Percentiles rank a stretch among this genome's conserved stretches.
Evolutionary conservation across 2,888 invertebrate genomes (phyloP).

Genomic region (Andrena hattorfiana): DNA sequence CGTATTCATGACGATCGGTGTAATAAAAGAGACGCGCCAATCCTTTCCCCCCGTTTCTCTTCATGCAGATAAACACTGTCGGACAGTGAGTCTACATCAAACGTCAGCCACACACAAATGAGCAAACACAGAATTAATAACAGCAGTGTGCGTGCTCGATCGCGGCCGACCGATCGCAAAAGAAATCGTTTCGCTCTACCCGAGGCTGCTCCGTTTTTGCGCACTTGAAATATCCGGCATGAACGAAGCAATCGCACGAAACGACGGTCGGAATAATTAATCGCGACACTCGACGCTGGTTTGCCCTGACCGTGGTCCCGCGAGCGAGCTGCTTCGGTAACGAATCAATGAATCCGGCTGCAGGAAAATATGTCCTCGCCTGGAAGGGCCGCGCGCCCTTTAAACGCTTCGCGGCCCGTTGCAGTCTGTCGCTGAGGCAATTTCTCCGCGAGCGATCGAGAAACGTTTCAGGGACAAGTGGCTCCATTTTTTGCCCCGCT

Average conservation of each 20-base stretch:
- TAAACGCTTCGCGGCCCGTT: neutral
- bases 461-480: neutral
- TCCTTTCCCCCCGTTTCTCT: neutral
- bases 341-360: constrained; percentile 64
- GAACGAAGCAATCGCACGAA: constrained; percentile 48
- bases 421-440: neutral
- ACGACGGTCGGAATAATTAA: constrained; percentile 68
- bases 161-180: constrained; percentile 11
- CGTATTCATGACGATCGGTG: constrained; percentile 15
- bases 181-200: constrained; percentile 33
- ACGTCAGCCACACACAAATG: neutral
- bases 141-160: constrained; percentile 11
- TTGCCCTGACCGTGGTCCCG: constrained; percentile 41
- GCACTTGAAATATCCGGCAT: constrained; percentile 14
- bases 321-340: constrained; percentile 60
- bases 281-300: constrained; percentile 52
- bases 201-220: constrained; percentile 3
- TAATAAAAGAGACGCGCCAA: constrained; percentile 9
- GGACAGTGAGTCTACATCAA: constrained; percentile 20
- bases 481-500: too few species aligned
- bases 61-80: constrained; percentile 15
- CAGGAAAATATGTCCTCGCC: neutral
- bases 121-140: constrained; percentile 30
- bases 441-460: neutral
- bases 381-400: neutral